Base-by-base conservation (phyloP, 1,140 invertebrate genomes). In the Dinoponera quadriceps region DNA sequence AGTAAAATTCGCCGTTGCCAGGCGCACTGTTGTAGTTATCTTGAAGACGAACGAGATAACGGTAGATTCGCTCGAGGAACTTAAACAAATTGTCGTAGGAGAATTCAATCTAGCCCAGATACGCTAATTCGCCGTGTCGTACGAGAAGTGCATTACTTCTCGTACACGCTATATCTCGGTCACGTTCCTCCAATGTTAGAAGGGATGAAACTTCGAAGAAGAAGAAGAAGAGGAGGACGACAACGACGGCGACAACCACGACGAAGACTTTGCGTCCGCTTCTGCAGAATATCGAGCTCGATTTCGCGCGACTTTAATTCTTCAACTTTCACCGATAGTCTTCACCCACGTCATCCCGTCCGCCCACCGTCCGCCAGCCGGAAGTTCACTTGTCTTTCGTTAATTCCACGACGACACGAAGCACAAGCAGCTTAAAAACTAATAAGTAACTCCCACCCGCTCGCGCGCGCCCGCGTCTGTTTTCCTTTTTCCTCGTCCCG, bases 341-440 rank as follows among this genome's bases (percentile, higher is more conserved):
- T 63, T 62, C 27, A 18, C 51, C 60, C 5, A 25, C 55, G 33
- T 73, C 59, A 57, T 72, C n/a, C 29, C 13, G 54, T 9, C 18
- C 54, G 29, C 20, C 51, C 13, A 16, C 82, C 13, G 38, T 25
- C 77, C n/a, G n/a, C n/a, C n/a, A n/a, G 25, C 5, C 4, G 11
- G 18, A 63, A 63, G 81, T 73, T 84, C 65, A 77, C 75, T 86
- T 85, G 82, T 77, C 63, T 77, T 63, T 59, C n/a, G 59, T 80
- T 85, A 86, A 72, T 80, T 84, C 54, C 44, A 48, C 63, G 38
- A 74, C 18, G 38, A 73, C 60, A 48, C 83, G 44, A 16, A 75
- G 25, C 57, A 75, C 27, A 71, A 71, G 27, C 65, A 77, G 74
- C 83, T 86, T 86, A 85, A 85, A 86, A 85, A 85, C 83, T 86